phyloP scores from a whole-genome alignment of 1,140 invertebrate species.

The Dysdera silvatica region DNA sequence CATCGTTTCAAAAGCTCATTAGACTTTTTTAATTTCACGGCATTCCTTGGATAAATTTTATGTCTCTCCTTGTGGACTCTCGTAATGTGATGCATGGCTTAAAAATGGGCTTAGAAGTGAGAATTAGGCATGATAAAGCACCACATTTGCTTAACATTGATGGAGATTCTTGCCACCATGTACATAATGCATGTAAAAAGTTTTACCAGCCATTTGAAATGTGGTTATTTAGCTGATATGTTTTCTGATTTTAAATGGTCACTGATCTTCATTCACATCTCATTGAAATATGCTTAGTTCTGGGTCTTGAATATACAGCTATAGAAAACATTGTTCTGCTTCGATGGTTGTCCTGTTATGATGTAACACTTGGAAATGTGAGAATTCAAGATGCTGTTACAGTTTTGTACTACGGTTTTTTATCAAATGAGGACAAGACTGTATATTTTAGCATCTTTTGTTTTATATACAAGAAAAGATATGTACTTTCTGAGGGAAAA shows the following conservation, averaged over 20 bases:
- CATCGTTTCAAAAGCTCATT: conserved; percentile 17
- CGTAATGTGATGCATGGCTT: conserved; percentile 36
- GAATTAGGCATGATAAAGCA: conserved; percentile 17
- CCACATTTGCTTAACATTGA: conserved; percentile 36
- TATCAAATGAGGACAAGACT: not conserved
- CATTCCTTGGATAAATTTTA: conserved; percentile 25
- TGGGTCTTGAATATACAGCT: conserved; percentile 29
- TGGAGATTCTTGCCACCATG: conserved; percentile 37
- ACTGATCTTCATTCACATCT: conserved; percentile 26
- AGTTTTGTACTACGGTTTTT: conserved; percentile 31
- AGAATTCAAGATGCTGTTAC: conserved; percentile 23
- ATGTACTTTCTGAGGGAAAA: not conserved
- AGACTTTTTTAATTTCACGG: not conserved
- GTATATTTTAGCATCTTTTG: too few species aligned
- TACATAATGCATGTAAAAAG: conserved; percentile 33
- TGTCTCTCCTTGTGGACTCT: conserved; percentile 36
- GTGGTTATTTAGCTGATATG: conserved; percentile 27
- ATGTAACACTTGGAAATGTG: conserved; percentile 21
- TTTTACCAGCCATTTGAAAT: conserved; percentile 35
- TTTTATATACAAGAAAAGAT: not conserved
- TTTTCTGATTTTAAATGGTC: conserved; percentile 36
- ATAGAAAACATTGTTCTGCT: conserved; percentile 28
- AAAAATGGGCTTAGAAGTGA: conserved; percentile 34
- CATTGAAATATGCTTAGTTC: conserved; percentile 31
- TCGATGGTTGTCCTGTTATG: conserved; percentile 35